These are phyloP conservation scores for Agriopis leucophaearia DNA, from an alignment of 2,888 invertebrate species.

Conservation along the genomic window DNA sequence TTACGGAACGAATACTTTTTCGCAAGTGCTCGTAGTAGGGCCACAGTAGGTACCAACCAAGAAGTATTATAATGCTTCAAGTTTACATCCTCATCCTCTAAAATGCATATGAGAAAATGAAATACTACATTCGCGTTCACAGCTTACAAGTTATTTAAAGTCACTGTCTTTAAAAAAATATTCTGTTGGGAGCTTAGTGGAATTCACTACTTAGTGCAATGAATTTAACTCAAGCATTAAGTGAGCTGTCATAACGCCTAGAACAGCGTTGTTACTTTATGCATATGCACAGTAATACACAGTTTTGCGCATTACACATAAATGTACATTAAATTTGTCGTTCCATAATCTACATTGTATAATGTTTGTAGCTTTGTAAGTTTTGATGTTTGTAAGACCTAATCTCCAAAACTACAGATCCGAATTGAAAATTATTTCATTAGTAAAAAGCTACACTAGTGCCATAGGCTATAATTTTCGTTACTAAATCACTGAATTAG, in stretches of 20 bases:
- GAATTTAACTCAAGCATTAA: slow-evolving; percentile 32
- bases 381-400: too few species aligned
- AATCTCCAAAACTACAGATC: too few species aligned
- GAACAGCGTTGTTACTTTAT: slow-evolving; percentile 23
- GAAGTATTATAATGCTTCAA: neutral
- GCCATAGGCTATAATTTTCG: too few species aligned
- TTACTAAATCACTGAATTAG: too few species aligned
- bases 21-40: too few species aligned
- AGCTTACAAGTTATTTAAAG: slow-evolving; percentile 16
- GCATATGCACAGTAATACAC: slow-evolving; percentile 32
- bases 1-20: too few species aligned
- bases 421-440: neutral
- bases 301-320: slow-evolving; percentile 25
- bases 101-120: slow-evolving; percentile 3
- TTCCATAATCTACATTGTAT: slow-evolving; percentile 29
- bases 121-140: slow-evolving; percentile 1
- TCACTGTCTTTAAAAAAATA: neutral
- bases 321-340: slow-evolving; percentile 35
- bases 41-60: too few species aligned
- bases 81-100: neutral
- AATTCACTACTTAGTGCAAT: slow-evolving; percentile 30
- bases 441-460: too few species aligned
- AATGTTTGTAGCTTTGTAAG: slow-evolving; percentile 28
- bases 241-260: slow-evolving; percentile 23
- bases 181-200: slow-evolving; percentile 8